Evolutionary conservation across 2,888 invertebrate genomes (phyloP).

Genomic region (Smittia aterrima): DNA sequence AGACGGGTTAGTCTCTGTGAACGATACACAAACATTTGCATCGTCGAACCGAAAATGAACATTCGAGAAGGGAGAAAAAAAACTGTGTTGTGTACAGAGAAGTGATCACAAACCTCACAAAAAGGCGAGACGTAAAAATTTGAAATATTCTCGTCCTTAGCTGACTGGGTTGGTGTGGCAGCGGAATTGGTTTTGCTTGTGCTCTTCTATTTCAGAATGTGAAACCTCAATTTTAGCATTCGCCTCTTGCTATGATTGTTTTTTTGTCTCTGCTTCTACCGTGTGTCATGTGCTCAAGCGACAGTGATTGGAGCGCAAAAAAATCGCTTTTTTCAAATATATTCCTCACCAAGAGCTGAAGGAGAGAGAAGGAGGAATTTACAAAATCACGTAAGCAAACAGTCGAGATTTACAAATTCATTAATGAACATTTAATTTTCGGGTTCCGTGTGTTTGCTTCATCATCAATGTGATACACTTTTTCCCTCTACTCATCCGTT

Average conservation of each 20-base stretch:
- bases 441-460: slow-evolving; percentile 28
- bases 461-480: neutral
- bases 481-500: slow-evolving; percentile 2
- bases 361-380: too few relatives aligned
- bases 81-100: neutral
- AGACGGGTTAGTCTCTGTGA: neutral
- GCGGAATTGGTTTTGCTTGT: slow-evolving; percentile 2
- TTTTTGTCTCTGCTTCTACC: neutral
- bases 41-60: slow-evolving; percentile 34
- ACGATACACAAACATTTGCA: slow-evolving; percentile 39
- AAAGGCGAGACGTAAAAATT: neutral
- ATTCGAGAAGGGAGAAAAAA: neutral
- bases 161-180: neutral
- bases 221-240: slow-evolving; percentile 38
- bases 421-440: slow-evolving; percentile 42
- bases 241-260: neutral
- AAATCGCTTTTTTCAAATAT: neutral
- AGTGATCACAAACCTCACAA: neutral
- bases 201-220: neutral
- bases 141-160: neutral
- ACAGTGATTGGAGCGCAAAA: neutral
- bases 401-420: slow-evolving; percentile 41
- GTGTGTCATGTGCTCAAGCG: slow-evolving; percentile 3
- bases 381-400: slow-evolving; percentile 41
- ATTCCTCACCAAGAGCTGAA: neutral